Conservation (phyloP, 2,888 invertebrate species). For the Petrolisthes cinctipes region DNA sequence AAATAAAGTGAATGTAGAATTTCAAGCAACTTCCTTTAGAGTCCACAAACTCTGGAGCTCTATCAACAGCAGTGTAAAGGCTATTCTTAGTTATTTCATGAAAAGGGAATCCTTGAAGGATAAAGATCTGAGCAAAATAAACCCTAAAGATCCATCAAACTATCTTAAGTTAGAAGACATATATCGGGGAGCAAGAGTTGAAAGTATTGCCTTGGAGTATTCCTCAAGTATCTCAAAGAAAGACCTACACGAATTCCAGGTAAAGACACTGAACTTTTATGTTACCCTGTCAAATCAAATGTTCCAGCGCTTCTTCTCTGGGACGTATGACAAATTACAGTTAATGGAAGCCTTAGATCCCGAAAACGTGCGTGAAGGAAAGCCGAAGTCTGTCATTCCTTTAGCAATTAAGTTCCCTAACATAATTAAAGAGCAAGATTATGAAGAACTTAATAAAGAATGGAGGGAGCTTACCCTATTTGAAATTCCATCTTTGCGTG, state of each 20-base stretch:
- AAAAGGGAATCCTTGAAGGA: conserved; percentile 23
- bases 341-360: conserved; percentile 41
- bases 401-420: conserved; percentile 32
- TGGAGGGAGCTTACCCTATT: conserved; percentile 25
- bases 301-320: conserved; percentile 25
- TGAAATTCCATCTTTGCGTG: neutral
- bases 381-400: conserved; percentile 33
- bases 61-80: no score
- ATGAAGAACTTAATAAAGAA: conserved; percentile 38
- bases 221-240: conserved; percentile 19
- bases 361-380: conserved; percentile 21
- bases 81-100: no score
- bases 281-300: conserved; percentile 27
- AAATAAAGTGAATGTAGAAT: no score
- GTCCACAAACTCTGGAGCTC: no score
- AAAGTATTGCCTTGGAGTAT: conserved; percentile 20
- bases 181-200: conserved; percentile 28
- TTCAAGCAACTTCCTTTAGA: no score
- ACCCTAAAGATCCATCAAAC: conserved; percentile 29
- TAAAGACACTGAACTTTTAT: conserved; percentile 29
- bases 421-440: conserved; percentile 16
- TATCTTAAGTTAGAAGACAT: conserved; percentile 23
- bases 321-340: conserved; percentile 14
- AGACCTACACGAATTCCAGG: conserved; percentile 30
- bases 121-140: conserved; percentile 35